Evolutionary conservation across 2,888 invertebrate genomes (phyloP).

Genomic region (Hermaeophaga mercurialis): DNA sequence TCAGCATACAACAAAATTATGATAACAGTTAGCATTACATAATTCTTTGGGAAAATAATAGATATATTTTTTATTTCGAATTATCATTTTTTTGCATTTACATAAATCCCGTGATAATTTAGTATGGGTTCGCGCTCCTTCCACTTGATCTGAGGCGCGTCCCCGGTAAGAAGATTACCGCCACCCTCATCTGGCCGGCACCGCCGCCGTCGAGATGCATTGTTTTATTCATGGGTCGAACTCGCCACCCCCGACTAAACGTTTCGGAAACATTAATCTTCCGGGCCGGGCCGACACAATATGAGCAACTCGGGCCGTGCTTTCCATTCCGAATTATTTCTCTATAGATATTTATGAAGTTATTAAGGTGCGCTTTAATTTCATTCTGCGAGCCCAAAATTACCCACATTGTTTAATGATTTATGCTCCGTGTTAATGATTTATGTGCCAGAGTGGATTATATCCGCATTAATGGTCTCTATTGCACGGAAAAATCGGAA

Average conservation of each 20-base stretch:
- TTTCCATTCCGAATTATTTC: constrained; percentile 33
- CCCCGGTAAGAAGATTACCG: constrained; percentile 25
- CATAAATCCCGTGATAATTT: neutral
- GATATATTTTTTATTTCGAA: neutral
- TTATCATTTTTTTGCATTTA: neutral
- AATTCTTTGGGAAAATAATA: too few relatives aligned
- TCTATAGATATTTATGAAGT: constrained; percentile 40
- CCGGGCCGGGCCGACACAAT: constrained; percentile 32
- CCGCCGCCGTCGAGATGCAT: constrained; percentile 33
- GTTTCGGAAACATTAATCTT: constrained; percentile 46
- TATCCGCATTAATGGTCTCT: constrained; percentile 12
- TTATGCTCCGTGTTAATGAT: constrained; percentile 23
- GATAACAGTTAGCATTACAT: too few relatives aligned
- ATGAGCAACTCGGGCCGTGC: constrained; percentile 31
- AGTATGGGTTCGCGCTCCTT: constrained; percentile 1
- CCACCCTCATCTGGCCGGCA: constrained; percentile 24
- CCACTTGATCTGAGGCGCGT: constrained; percentile 12
- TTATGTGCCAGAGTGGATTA: constrained; percentile 22
- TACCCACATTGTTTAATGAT: constrained; percentile 30
- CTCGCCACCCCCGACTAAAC: constrained; percentile 43
- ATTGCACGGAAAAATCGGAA: constrained; percentile 3
- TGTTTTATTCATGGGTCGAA: constrained; percentile 43
- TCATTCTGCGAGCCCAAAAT: constrained; percentile 31
- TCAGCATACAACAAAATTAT: too few relatives aligned
- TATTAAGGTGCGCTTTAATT: constrained; percentile 37